phyloP scores from a whole-genome alignment of 1,140 invertebrate species.

The Drosophila suzukii region DNA sequence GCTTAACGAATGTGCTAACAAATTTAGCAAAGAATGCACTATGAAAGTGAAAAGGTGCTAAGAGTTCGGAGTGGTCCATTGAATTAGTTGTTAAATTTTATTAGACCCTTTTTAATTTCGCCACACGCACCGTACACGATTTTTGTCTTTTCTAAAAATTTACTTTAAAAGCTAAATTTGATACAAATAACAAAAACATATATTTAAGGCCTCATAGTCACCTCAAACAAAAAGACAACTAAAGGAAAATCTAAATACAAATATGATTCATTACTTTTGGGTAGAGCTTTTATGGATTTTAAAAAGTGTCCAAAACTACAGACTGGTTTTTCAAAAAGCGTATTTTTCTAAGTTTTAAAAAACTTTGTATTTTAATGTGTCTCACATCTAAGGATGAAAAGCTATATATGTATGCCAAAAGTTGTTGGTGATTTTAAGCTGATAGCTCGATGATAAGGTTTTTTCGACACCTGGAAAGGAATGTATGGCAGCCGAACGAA shows the following conservation, averaged over 20 bases:
- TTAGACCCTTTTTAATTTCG: conserved; percentile 4
- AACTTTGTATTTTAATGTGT: conserved; percentile 11
- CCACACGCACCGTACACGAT: too few species aligned
- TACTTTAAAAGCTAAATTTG: too few species aligned
- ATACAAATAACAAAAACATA: too few species aligned
- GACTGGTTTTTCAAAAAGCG: too few species aligned
- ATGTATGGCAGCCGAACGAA: not conserved
- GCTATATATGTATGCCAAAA: conserved; percentile 3
- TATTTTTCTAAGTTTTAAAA: not conserved
- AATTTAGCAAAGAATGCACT: conserved; percentile 6
- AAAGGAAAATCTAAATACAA: too few species aligned
- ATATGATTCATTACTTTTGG: too few species aligned
- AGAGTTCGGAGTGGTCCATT: not conserved
- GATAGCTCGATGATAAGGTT: conserved; percentile 35
- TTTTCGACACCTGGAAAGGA: not conserved
- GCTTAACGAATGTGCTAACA: conserved; percentile 21
- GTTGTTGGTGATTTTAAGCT: conserved; percentile 15
- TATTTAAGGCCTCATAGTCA: too few species aligned
- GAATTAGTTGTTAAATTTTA: conserved; percentile 12
- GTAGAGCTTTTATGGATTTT: too few species aligned
- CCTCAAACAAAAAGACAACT: too few species aligned
- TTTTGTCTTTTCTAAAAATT: too few species aligned
- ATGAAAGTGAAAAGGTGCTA: conserved; percentile 38
- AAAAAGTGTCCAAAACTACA: too few species aligned
- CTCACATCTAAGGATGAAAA: conserved; percentile 18